Percentiles rank a stretch among this genome's conserved stretches.
phyloP scores from a whole-genome alignment of 2,797 vertebrate species.

The Propithecus deckenii region DNA sequence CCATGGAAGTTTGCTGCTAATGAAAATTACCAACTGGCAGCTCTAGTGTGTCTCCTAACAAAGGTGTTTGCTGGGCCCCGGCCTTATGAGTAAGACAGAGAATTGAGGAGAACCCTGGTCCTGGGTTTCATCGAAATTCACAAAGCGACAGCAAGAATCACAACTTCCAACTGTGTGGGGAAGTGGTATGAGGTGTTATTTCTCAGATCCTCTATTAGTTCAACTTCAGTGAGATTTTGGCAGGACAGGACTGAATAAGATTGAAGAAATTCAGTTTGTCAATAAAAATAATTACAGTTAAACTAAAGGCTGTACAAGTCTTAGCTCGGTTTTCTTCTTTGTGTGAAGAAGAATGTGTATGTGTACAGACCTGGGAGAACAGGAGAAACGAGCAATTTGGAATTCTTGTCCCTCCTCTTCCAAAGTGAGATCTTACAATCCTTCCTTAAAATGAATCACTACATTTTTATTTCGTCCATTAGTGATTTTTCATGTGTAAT shows the following conservation, averaged over 20 bases:
- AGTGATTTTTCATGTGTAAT: background rate
- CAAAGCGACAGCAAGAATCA: background rate
- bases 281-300: conserved; percentile 17
- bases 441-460: background rate
- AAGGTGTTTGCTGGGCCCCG: background rate
- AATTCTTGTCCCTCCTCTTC: background rate
- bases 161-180: background rate
- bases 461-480: background rate
- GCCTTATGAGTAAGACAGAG: background rate
- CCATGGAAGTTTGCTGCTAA: background rate
- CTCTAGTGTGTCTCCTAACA: background rate
- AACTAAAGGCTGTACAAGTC: background rate
- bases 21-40: conserved; percentile 42
- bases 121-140: background rate
- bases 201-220: background rate
- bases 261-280: background rate
- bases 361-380: background rate
- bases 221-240: background rate
- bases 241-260: background rate
- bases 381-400: background rate
- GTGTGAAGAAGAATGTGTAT: background rate
- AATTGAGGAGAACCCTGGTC: background rate
- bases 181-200: background rate
- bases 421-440: background rate
- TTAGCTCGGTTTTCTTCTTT: background rate